phyloP scores from a whole-genome alignment of 2,797 vertebrate genomes.

The Ambastaia sidthimunki region DNA sequence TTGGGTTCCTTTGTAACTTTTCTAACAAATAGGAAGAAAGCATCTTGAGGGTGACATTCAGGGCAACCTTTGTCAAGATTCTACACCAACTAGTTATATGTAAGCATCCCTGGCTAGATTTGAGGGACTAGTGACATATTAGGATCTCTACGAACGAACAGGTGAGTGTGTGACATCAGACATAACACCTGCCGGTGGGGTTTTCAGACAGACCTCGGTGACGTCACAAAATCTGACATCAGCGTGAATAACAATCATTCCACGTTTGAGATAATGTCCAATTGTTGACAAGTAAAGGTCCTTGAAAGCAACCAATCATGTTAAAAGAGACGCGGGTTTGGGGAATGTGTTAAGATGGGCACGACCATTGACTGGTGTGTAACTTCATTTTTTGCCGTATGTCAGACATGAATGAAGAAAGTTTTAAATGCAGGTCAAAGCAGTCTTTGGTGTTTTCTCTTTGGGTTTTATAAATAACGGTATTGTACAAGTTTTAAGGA shows the following conservation, averaged over 20 bases:
- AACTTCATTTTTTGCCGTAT: slow-evolving; percentile 78
- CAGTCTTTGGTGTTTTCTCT: slow-evolving; percentile 99
- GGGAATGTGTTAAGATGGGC: slow-evolving; percentile 77
- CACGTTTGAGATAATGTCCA: slow-evolving; percentile 79
- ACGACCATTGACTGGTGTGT: slow-evolving; percentile 79
- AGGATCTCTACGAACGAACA: slow-evolving; percentile 64
- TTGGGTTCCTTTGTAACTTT: slow-evolving; percentile 78
- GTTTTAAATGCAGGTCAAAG: slow-evolving; percentile 90
- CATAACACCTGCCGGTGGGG: slow-evolving; percentile 59
- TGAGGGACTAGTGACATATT: slow-evolving; percentile 67
- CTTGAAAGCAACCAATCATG: slow-evolving; percentile 81
- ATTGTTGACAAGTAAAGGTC: slow-evolving; percentile 75
- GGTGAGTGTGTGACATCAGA: slow-evolving; percentile 22
- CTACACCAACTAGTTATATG: slow-evolving; percentile 69
- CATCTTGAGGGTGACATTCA: slow-evolving; percentile 81
- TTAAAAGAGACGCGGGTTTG: slow-evolving; percentile 72
- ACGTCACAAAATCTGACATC: slow-evolving; percentile 63
- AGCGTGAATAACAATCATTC: slow-evolving; percentile 71
- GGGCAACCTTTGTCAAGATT: slow-evolving; percentile 76
- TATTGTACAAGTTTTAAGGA: slow-evolving; percentile 85
- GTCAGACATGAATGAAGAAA: slow-evolving; percentile 88
- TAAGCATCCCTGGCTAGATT: slow-evolving; percentile 67
- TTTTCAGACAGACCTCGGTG: slow-evolving; percentile 51
- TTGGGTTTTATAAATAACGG: slow-evolving; percentile 99
- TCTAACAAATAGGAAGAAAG: slow-evolving; percentile 97